Percentiles rank a stretch among this genome's conserved stretches.
Evolutionary conservation across 2,888 invertebrate species (phyloP).

Genomic region (Stratiomys singularior): DNA sequence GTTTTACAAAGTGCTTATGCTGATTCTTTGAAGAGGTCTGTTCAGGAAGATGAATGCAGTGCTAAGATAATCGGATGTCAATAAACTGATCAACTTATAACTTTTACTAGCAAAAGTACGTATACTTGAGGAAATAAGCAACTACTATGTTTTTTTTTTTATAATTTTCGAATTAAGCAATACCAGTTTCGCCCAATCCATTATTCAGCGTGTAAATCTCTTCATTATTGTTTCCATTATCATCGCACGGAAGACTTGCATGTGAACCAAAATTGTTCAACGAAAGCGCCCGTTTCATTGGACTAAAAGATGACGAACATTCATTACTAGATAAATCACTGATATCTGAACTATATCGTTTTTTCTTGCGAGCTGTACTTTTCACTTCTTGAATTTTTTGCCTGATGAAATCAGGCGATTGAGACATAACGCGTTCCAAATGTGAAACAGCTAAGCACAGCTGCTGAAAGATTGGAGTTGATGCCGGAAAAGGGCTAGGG

Average conservation of each 20-base stretch:
- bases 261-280: background rate
- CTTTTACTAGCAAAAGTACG: too few species aligned
- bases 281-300: background rate
- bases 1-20: too few species aligned
- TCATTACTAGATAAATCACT: constrained; percentile 32
- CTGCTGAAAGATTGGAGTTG: constrained; percentile 68
- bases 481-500: constrained; percentile 62
- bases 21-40: too few species aligned
- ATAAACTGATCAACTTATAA: too few species aligned
- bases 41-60: too few species aligned
- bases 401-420: constrained; percentile 56
- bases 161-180: background rate
- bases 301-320: background rate
- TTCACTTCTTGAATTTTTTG: constrained; percentile 54
- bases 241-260: background rate
- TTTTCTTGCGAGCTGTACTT: constrained; percentile 5
- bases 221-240: constrained; percentile 1
- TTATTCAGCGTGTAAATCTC: background rate
- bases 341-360: constrained; percentile 30
- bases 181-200: background rate
- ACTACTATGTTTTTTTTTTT: too few species aligned
- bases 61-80: too few species aligned
- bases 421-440: constrained; percentile 61
- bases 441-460: constrained; percentile 64
- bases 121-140: too few species aligned